Conservation (phyloP, 2,113 vertebrate species). For the Scomber colias region DNA sequence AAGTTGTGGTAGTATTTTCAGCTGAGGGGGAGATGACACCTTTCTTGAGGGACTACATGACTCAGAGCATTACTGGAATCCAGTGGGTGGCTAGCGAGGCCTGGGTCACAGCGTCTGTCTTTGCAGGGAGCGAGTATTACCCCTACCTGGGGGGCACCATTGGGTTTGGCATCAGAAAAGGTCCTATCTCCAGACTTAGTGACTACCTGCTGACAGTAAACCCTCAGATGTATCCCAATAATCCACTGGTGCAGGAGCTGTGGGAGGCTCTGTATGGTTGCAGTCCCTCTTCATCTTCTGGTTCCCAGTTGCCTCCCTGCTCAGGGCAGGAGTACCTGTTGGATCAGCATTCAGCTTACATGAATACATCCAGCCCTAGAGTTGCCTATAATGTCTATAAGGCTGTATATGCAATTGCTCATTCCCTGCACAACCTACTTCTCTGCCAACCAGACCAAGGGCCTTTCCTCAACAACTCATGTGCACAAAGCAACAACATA, state of each 20-base stretch:
- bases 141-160: conserved; percentile 83
- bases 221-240: conserved; percentile 74
- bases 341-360: conserved; percentile 76
- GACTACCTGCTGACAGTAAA: conserved; percentile 78
- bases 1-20: conserved; percentile 84
- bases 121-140: conserved; percentile 78
- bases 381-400: conserved; percentile 84
- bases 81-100: conserved; percentile 87
- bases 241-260: conserved; percentile 78
- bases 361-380: conserved; percentile 80
- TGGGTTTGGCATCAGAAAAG: conserved; percentile 81
- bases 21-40: conserved; percentile 83
- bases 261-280: conserved; percentile 84
- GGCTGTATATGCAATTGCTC: conserved; percentile 81
- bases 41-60: conserved; percentile 82
- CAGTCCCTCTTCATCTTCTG: conserved; percentile 36
- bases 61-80: conserved; percentile 82
- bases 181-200: conserved; percentile 73
- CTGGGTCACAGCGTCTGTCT: conserved; percentile 83
- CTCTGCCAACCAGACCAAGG: conserved; percentile 76
- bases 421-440: conserved; percentile 83
- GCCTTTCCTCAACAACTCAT: conserved; percentile 81
- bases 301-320: conserved; percentile 63
- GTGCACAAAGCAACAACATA: conserved; percentile 75
- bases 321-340: conserved; percentile 74